Percentiles rank a stretch among this genome's conserved stretches.
These are phyloP conservation scores for Pollenia angustigena DNA, from an alignment of 2,888 invertebrate genomes.

Conservation along the genomic window DNA sequence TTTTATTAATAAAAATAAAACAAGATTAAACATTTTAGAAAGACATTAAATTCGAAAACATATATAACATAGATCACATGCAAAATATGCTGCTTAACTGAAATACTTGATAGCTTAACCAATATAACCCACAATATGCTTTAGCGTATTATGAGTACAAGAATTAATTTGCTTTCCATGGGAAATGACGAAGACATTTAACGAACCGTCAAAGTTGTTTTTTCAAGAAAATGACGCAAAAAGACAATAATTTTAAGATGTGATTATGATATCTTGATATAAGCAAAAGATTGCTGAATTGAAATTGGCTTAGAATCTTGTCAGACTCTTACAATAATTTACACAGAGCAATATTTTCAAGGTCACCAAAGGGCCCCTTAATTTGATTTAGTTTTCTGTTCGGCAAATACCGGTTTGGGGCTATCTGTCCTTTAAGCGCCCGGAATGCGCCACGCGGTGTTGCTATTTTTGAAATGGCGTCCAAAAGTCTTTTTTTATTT, in stretches of 20 bases:
- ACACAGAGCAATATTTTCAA: too few relatives aligned
- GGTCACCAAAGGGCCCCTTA: too few relatives aligned
- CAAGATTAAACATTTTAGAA: slow-evolving; percentile 59
- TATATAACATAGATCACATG: slow-evolving; percentile 57
- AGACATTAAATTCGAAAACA: slow-evolving; percentile 57
- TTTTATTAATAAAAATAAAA: too few relatives aligned
- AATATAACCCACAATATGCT: slow-evolving; percentile 41
- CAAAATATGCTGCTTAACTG: slow-evolving; percentile 40
- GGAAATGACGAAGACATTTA: slow-evolving; percentile 36
- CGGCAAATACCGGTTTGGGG: too few relatives aligned
- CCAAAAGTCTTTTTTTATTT: too few relatives aligned
- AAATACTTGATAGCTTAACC: slow-evolving; percentile 63
- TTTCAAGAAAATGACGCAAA: neutral
- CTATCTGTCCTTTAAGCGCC: too few relatives aligned
- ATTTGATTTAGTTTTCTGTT: too few relatives aligned
- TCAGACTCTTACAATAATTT: neutral
- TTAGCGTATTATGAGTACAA: neutral
- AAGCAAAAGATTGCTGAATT: too few relatives aligned
- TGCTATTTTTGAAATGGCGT: too few relatives aligned
- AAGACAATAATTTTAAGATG: too few relatives aligned
- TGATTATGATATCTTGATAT: too few relatives aligned
- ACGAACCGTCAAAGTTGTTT: slow-evolving; percentile 5
- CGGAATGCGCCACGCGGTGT: too few relatives aligned
- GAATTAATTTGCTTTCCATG: slow-evolving; percentile 42
- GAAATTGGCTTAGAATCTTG: neutral